phyloP scores from a whole-genome alignment of 2,888 invertebrate genomes.

The Alitta virens region DNA sequence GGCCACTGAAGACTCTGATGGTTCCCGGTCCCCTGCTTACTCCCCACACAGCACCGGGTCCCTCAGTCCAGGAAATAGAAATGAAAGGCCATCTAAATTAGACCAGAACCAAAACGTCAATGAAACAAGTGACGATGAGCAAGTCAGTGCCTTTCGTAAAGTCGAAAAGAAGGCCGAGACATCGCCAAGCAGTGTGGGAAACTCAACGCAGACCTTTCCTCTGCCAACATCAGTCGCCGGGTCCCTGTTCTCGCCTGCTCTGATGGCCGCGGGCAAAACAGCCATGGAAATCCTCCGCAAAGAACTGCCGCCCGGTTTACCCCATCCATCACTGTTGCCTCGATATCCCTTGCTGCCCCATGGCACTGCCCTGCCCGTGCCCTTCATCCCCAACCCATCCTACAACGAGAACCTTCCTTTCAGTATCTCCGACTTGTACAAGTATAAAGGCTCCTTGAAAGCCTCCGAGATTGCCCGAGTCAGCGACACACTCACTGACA shows the following conservation, averaged over 20 bases:
- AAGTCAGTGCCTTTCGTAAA: constrained; percentile 45
- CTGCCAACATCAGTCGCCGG: not conserved
- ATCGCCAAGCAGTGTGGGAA: not conserved
- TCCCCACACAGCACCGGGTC: not conserved
- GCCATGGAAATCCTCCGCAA: not conserved
- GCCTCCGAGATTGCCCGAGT: not conserved
- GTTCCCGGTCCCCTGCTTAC: not conserved
- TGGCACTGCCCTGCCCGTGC: constrained; percentile 3
- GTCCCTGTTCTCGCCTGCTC: constrained; percentile 13
- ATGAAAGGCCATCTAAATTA: not conserved
- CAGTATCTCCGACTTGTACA: constrained; percentile 12
- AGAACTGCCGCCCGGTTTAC: not conserved
- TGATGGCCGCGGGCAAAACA: constrained; percentile 2
- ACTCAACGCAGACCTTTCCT: not conserved
- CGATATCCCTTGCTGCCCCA: constrained; percentile 1
- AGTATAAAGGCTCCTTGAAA: constrained; percentile 10
- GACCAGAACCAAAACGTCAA: constrained; percentile 11
- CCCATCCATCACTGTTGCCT: constrained; percentile 12
- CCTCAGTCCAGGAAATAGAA: not conserved
- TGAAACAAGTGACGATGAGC: constrained; percentile 6
- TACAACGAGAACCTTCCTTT: constrained; percentile 23
- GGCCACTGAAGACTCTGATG: not conserved
- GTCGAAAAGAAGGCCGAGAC: constrained; percentile 30
- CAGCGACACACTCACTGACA: constrained; percentile 12
- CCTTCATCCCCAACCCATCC: constrained; percentile 1